A percentile compares a stretch with the other conserved stretches of the same genome.
Evolutionary conservation across 1,140 invertebrate genomes (phyloP).

Genomic region (Prorops nasuta): DNA sequence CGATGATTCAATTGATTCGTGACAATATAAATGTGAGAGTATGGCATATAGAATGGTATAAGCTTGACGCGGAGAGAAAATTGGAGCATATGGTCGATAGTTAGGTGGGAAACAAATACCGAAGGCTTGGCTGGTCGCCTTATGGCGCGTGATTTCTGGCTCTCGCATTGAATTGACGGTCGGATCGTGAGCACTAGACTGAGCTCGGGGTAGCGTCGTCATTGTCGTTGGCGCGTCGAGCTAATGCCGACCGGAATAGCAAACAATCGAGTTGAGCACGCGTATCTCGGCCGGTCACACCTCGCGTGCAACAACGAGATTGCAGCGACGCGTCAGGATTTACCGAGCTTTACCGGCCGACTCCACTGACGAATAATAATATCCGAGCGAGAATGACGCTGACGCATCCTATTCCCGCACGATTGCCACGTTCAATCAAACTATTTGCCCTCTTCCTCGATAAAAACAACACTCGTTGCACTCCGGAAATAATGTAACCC

Average conservation of each 20-base stretch:
- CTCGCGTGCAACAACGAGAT: conserved; percentile 35
- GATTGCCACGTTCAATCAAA: not conserved
- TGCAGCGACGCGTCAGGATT: conserved; percentile 12
- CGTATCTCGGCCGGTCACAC: conserved; percentile 35
- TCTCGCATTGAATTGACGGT: conserved; percentile 26
- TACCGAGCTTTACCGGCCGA: not conserved
- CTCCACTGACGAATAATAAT: conserved; percentile 25
- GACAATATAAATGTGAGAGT: too few relatives aligned
- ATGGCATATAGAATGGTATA: too few relatives aligned
- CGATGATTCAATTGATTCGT: too few relatives aligned
- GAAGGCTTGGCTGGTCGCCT: conserved; percentile 12
- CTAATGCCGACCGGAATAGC: conserved; percentile 31
- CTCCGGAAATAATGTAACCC: too few relatives aligned
- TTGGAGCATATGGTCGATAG: not conserved
- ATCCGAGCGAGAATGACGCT: conserved; percentile 1
- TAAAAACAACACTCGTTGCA: not conserved
- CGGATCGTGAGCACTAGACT: too few relatives aligned
- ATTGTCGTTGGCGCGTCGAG: conserved; percentile 12
- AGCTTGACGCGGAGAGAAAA: not conserved
- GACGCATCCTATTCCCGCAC: not conserved
- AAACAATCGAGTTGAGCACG: conserved; percentile 26
- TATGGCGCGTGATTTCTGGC: conserved; percentile 37
- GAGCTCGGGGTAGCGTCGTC: too few relatives aligned
- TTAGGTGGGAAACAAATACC: not conserved
- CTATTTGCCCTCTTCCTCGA: not conserved